Evolutionary conservation across 2,113 vertebrate species (phyloP).

Genomic region (Rhadina sibilatrix): DNA sequence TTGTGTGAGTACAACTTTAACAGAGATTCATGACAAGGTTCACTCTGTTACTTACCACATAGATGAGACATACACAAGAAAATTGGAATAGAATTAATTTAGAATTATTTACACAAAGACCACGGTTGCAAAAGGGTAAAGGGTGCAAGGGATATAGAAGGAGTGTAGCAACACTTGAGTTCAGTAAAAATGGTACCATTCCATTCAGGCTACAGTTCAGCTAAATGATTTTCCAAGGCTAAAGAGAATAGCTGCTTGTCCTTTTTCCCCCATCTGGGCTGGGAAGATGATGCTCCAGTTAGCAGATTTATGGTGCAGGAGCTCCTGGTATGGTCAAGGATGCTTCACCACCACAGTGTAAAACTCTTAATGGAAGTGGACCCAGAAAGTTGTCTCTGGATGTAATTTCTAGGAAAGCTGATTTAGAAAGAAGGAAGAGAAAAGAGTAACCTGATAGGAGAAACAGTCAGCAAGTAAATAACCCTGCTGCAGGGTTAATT

Average conservation of each 20-base stretch:
- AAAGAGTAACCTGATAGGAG: background rate
- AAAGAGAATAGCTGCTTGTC: background rate
- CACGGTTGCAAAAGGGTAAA: background rate
- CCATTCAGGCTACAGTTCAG: background rate
- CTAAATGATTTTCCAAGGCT: background rate
- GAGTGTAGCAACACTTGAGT: background rate
- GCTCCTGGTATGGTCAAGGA: background rate
- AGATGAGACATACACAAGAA: background rate
- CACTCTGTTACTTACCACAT: background rate
- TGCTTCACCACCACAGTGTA: rapidly evolving
- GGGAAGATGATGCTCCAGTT: background rate
- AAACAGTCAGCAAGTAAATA: background rate
- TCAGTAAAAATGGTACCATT: background rate
- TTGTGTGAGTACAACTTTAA: background rate
- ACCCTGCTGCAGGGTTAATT: background rate
- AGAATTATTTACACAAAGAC: background rate
- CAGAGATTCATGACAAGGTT: background rate
- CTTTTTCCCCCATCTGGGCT: background rate
- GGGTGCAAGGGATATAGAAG: background rate
- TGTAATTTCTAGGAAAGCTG: background rate
- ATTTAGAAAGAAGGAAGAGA: background rate
- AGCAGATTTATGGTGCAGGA: background rate
- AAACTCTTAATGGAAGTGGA: background rate
- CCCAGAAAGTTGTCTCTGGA: background rate
- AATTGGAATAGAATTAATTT: background rate